These are phyloP conservation scores for Tineola bisselliella DNA, from an alignment of 2,888 invertebrate genomes.

Conservation along the genomic window DNA sequence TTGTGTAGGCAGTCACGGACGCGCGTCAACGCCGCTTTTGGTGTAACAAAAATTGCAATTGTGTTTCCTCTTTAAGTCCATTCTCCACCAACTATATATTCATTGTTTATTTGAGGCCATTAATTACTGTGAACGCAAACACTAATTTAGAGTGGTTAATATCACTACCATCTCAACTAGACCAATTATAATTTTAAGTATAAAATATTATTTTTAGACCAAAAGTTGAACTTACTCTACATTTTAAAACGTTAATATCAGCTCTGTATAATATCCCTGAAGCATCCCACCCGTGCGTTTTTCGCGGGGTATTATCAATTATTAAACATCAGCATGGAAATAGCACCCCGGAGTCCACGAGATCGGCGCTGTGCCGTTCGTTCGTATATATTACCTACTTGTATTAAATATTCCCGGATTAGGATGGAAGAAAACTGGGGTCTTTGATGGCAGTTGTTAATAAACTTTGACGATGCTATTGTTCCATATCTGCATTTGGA, in stretches of 20 bases:
- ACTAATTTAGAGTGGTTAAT: too few species aligned
- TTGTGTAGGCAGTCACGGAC: too few species aligned
- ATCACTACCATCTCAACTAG: too few species aligned
- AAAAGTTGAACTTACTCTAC: too few species aligned
- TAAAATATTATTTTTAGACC: too few species aligned
- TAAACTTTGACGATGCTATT: constrained; percentile 18
- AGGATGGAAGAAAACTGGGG: constrained; percentile 22
- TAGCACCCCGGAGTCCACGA: constrained; percentile 60
- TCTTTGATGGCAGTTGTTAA: constrained; percentile 22
- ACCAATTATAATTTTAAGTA: too few species aligned
- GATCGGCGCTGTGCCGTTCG: constrained; percentile 28
- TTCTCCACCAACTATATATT: too few species aligned
- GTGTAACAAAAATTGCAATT: too few species aligned
- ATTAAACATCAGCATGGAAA: constrained; percentile 68
- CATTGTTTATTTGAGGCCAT: too few species aligned
- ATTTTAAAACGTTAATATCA: constrained; percentile 20
- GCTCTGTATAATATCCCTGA: constrained; percentile 27
- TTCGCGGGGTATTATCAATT: constrained; percentile 68
- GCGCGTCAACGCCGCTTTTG: too few species aligned
- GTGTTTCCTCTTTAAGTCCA: too few species aligned
- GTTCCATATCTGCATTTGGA: neutral
- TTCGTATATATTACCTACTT: constrained; percentile 46
- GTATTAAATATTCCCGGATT: constrained; percentile 65
- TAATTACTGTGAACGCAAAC: too few species aligned
- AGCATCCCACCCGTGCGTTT: constrained; percentile 50